phyloP scores from a whole-genome alignment of 2,888 invertebrate genomes.

The Zaprionus lineosus region DNA sequence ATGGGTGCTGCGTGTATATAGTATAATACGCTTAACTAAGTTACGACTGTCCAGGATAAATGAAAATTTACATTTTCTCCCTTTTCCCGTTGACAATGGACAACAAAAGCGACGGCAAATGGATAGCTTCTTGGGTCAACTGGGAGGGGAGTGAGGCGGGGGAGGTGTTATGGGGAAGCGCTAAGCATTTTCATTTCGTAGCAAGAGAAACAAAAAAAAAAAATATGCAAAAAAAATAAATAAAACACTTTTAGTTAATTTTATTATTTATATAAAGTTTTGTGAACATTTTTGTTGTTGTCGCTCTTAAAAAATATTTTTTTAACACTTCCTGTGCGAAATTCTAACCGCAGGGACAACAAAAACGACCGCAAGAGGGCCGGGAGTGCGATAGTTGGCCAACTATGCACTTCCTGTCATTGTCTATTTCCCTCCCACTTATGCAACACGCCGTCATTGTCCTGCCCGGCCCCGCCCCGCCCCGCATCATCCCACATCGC shows the following conservation, averaged over 20 bases:
- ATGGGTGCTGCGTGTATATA: no score
- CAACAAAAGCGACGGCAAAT: constrained; percentile 41
- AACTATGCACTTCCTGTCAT: constrained; percentile 53
- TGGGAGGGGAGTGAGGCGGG: background rate
- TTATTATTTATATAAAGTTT: constrained; percentile 48
- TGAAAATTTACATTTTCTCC: constrained; percentile 50
- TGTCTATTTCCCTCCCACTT: constrained; percentile 14
- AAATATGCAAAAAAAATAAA: background rate
- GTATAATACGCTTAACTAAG: constrained; percentile 36
- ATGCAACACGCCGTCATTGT: no score
- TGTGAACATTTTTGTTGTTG: constrained; percentile 25
- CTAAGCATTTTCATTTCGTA: no score
- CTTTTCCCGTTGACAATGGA: constrained; percentile 31
- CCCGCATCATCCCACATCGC: background rate
- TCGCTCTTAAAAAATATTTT: constrained; percentile 43
- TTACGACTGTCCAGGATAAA: constrained; percentile 34
- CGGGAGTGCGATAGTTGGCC: constrained; percentile 16
- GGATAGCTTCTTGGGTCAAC: constrained; percentile 21
- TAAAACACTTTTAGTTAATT: constrained; percentile 44
- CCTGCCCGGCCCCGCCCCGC: no score
- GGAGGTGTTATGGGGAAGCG: no score
- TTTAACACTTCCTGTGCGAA: constrained; percentile 59
- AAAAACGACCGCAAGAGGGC: constrained; percentile 3
- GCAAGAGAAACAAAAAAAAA: background rate
- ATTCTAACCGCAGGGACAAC: constrained; percentile 38